A percentile compares a stretch with the other conserved stretches of the same genome.
Evolutionary conservation across 64 coral and sea anemone species (phyloP).

Genomic region (Orbicella faveolata): DNA sequence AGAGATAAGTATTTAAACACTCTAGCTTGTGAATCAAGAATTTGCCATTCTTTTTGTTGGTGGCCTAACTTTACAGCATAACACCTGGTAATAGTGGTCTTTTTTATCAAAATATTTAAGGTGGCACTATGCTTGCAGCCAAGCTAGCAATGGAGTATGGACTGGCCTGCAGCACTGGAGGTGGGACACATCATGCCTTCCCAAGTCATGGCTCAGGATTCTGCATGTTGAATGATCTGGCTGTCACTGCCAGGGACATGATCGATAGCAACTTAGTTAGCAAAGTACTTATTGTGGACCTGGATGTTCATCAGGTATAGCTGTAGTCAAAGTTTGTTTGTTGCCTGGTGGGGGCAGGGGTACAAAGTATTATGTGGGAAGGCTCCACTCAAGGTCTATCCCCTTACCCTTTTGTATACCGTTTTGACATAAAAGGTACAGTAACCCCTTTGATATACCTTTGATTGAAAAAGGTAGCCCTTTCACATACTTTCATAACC

Average conservation of each 20-base stretch:
- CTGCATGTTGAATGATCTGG: slow-evolving; percentile 70
- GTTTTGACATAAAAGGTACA: too few relatives aligned
- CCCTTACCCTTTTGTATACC: too few relatives aligned
- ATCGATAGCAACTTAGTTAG: slow-evolving; percentile 17
- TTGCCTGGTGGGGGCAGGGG: neutral
- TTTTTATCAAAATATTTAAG: neutral
- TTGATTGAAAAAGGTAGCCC: too few relatives aligned
- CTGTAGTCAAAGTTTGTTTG: neutral
- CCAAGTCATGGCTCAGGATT: slow-evolving; percentile 68
- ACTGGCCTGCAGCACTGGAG: slow-evolving; percentile 60
- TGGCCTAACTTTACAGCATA: neutral
- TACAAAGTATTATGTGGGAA: too few relatives aligned
- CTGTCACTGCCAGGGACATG: slow-evolving; percentile 45
- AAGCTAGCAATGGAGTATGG: slow-evolving; percentile 57
- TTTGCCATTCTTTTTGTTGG: neutral
- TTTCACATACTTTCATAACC: too few relatives aligned
- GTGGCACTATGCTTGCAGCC: slow-evolving; percentile 65
- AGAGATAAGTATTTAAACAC: too few relatives aligned
- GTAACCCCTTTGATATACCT: too few relatives aligned
- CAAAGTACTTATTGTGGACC: slow-evolving; percentile 59
- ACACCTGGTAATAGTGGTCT: too few relatives aligned
- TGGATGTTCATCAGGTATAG: slow-evolving; percentile 73
- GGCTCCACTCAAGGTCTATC: too few relatives aligned
- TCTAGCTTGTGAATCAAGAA: too few relatives aligned
- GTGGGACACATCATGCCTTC: slow-evolving; percentile 64